Evolutionary conservation across 2,888 invertebrate species (phyloP).

Genomic region (Troides helena): DNA sequence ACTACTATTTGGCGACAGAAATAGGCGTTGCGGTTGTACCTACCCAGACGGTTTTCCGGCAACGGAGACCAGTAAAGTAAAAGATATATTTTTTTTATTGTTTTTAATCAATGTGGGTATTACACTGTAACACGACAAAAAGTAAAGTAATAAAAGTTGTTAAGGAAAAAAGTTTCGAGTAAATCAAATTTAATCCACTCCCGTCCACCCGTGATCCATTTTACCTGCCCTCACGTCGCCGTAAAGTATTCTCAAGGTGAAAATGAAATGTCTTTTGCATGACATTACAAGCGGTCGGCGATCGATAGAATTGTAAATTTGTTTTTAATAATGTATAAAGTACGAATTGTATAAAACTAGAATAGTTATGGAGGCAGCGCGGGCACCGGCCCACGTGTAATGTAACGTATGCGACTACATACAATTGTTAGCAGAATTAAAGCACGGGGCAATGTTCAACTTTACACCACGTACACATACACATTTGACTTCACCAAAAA

Average conservation of each 20-base stretch:
- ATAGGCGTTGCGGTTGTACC: too few species aligned
- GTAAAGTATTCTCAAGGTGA: constrained; percentile 65
- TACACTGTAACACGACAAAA: background rate
- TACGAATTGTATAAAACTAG: constrained; percentile 39
- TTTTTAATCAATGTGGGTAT: background rate
- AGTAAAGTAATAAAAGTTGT: constrained; percentile 7
- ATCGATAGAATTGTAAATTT: constrained; percentile 72
- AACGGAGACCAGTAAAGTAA: background rate
- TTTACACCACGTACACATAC: constrained; percentile 24
- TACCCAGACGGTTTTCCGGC: background rate
- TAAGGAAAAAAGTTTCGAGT: constrained; percentile 21
- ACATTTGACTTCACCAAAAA: constrained; percentile 19
- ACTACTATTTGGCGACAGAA: too few species aligned
- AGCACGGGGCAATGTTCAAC: constrained; percentile 25
- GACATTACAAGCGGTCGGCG: constrained; percentile 54
- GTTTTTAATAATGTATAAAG: constrained; percentile 53
- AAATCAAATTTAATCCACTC: constrained; percentile 34
- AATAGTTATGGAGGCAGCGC: constrained; percentile 33
- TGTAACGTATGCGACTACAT: constrained; percentile 21
- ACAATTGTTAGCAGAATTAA: constrained; percentile 15
- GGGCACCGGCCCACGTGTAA: constrained; percentile 33
- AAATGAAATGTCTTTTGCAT: constrained; percentile 64
- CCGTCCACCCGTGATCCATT: constrained; percentile 36
- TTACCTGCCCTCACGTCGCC: constrained; percentile 44
- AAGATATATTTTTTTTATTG: background rate